Conservation (phyloP, 2,797 vertebrate genomes). For the Sebastes taczanowskii region DNA sequence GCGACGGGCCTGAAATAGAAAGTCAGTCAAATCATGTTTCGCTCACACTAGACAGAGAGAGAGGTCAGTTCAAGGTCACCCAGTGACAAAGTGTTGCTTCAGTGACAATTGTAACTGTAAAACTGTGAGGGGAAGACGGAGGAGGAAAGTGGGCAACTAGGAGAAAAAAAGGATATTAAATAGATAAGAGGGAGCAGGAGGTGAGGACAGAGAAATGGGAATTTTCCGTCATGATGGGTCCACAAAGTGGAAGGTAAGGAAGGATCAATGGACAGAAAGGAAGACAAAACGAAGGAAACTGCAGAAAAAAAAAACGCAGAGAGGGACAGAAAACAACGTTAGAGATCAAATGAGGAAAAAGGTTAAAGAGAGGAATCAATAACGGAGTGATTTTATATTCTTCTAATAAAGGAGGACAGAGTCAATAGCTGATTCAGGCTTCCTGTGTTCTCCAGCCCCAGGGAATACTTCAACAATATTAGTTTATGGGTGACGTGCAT, state of each 20-base stretch:
- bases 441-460: constrained; percentile 44
- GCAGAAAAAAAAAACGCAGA: not conserved
- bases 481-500: constrained; percentile 40
- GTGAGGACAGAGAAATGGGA: not conserved
- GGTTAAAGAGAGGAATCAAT: constrained; percentile 64
- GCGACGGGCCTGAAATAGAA: not conserved
- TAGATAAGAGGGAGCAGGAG: not conserved
- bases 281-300: constrained; percentile 7
- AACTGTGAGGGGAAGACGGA: not conserved
- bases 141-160: not conserved
- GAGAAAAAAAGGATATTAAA: not conserved
- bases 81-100: constrained; percentile 1
- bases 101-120: not conserved
- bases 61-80: constrained; percentile 23
- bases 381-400: constrained; percentile 52
- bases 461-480: constrained; percentile 57
- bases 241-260: not conserved
- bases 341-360: constrained; percentile 57
- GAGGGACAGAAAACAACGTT: constrained; percentile 29
- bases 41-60: not conserved
- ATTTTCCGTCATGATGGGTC: not conserved
- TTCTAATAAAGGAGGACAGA: constrained; percentile 67
- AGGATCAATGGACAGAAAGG: not conserved
- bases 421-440: constrained; percentile 59
- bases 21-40: constrained; percentile 6